A percentile compares a stretch with the other conserved stretches of the same genome.
Evolutionary conservation across 1,140 invertebrate species (phyloP).

Genomic region (Radopholus similis): DNA sequence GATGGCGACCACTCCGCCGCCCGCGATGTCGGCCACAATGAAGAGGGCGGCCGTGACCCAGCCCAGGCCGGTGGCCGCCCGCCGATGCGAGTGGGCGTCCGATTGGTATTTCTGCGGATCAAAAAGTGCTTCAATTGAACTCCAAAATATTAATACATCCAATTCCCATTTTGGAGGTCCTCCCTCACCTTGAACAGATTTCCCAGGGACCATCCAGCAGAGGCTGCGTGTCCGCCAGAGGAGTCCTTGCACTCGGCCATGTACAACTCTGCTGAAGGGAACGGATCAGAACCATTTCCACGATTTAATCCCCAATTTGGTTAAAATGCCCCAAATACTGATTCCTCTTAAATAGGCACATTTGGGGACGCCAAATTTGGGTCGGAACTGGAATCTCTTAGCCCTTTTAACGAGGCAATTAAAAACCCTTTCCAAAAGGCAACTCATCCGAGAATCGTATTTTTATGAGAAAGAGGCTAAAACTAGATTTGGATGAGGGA

Average conservation of each 20-base stretch:
- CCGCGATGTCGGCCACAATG: constrained; percentile 47
- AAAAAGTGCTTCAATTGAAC: not conserved
- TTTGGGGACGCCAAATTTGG: no score
- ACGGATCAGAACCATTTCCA: not conserved
- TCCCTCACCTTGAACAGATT: not conserved
- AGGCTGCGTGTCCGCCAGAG: not conserved
- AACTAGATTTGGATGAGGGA: no score
- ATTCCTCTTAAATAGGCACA: no score
- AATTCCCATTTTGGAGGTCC: not conserved
- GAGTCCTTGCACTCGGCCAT: no score
- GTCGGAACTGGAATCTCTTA: no score
- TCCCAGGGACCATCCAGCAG: not conserved
- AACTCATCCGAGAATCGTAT: no score
- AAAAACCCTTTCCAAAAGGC: no score
- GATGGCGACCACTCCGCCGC: constrained; percentile 44
- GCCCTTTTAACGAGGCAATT: no score
- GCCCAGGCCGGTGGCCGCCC: constrained; percentile 21
- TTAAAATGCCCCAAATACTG: no score
- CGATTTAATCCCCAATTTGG: not conserved
- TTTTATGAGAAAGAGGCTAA: no score
- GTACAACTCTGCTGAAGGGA: no score
- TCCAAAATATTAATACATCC: not conserved
- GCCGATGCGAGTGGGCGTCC: not conserved
- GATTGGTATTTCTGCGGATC: not conserved
- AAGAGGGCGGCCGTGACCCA: constrained; percentile 37